Evolutionary conservation across 1,140 invertebrate species (phyloP).

Genomic region (Diuraphis noxia): DNA sequence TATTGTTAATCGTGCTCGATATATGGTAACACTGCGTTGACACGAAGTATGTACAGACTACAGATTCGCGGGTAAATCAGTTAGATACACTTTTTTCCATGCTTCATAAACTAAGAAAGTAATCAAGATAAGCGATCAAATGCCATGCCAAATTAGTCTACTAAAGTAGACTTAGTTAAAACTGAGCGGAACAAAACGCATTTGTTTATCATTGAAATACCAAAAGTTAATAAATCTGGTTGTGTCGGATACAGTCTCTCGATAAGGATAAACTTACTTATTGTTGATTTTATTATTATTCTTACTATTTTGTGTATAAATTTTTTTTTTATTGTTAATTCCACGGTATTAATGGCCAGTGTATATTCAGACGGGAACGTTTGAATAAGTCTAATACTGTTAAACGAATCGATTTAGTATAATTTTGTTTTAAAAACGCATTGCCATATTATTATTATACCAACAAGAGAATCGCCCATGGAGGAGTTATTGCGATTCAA

Average conservation of each 20-base stretch:
- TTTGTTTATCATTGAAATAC: neutral
- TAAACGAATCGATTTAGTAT: slow-evolving; percentile 10
- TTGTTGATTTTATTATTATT: neutral
- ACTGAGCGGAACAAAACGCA: neutral
- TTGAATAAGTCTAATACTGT: neutral
- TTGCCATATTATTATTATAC: neutral
- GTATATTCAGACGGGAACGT: neutral
- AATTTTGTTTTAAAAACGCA: neutral
- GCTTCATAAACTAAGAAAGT: slow-evolving; percentile 2
- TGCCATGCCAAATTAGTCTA: neutral
- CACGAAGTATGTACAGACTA: neutral
- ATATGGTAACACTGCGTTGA: neutral
- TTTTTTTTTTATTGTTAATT: neutral
- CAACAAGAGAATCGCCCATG: neutral
- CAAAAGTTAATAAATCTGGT: neutral
- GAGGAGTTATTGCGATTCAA: neutral
- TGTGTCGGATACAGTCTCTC: neutral
- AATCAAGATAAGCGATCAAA: slow-evolving; percentile 33
- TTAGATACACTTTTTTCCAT: neutral
- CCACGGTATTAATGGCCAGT: neutral
- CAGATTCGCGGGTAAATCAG: neutral
- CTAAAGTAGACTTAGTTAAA: neutral
- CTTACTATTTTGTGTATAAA: neutral
- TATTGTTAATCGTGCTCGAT: neutral
- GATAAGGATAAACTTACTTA: neutral